Percentiles rank a stretch among this genome's conserved stretches.
These are phyloP conservation scores for Sebastes iracundus DNA, from an alignment of 2,797 vertebrate genomes.

Conservation along the genomic window DNA sequence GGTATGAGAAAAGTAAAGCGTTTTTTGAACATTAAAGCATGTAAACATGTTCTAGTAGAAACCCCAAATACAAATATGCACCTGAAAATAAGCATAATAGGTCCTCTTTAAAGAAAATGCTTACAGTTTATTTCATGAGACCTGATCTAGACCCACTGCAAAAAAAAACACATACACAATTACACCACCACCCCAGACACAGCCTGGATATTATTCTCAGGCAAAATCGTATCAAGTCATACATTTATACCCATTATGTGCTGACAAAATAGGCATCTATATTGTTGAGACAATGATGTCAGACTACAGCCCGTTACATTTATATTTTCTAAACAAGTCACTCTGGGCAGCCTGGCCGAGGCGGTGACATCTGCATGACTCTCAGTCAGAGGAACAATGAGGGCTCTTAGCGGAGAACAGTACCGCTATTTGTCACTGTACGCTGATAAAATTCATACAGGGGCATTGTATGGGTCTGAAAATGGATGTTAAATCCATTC, in stretches of 20 bases:
- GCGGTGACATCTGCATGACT: constrained; percentile 78
- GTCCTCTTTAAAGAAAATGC: neutral
- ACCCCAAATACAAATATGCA: too few species aligned
- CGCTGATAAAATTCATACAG: constrained; percentile 83
- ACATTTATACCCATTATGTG: constrained; percentile 73
- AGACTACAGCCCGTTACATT: constrained; percentile 72
- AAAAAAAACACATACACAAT: constrained; percentile 8
- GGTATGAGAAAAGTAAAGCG: too few species aligned
- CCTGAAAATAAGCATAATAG: too few species aligned
- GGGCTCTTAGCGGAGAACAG: constrained; percentile 84
- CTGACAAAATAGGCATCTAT: constrained; percentile 72
- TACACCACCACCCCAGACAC: constrained; percentile 14
- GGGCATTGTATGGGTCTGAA: constrained; percentile 73
- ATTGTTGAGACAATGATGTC: constrained; percentile 76
- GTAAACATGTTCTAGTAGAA: too few species aligned
- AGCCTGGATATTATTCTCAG: constrained; percentile 49
- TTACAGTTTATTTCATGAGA: neutral
- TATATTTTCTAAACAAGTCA: constrained; percentile 77
- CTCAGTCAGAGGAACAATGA: constrained; percentile 75
- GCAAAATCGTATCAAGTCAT: constrained; percentile 70
- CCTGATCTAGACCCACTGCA: neutral
- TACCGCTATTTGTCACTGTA: constrained; percentile 86
- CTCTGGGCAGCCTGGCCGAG: constrained; percentile 59
- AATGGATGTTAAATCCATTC: constrained; percentile 80
- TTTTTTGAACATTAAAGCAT: too few species aligned